Conservation (phyloP, 2,888 invertebrate species). For the Oligia fasciuncula region DNA sequence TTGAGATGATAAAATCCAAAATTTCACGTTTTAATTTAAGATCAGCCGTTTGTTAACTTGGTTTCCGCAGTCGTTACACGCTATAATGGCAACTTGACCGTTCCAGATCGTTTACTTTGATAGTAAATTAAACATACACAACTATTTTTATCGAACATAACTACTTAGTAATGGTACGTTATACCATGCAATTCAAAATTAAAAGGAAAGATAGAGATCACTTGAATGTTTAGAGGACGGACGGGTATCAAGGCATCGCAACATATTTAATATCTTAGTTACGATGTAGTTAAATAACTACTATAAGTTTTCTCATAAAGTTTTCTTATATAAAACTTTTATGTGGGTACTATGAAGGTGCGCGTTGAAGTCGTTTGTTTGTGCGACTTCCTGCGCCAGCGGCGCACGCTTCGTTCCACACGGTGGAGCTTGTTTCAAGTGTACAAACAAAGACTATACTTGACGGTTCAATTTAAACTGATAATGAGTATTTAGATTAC, state of each 20-base stretch:
- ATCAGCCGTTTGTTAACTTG: not conserved
- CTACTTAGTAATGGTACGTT: conserved; percentile 25
- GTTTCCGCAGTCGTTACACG: not conserved
- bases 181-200: conserved; percentile 12
- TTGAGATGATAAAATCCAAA: not conserved
- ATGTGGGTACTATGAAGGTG: conserved; percentile 36
- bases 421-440: conserved; percentile 48
- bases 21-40: not conserved
- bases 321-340: conserved; percentile 17
- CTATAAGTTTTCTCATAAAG: not conserved
- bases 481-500: conserved; percentile 9
- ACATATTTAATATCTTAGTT: conserved; percentile 16
- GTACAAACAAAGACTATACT: conserved; percentile 38
- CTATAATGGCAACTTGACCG: conserved; percentile 5
- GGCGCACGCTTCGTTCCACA: conserved; percentile 74
- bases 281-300: conserved; percentile 18
- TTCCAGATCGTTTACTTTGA: conserved; percentile 37
- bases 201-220: conserved; percentile 34
- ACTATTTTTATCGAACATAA: conserved; percentile 14
- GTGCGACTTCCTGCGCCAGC: conserved; percentile 70
- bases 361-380: conserved; percentile 60
- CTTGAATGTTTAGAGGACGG: conserved; percentile 35
- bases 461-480: conserved; percentile 44
- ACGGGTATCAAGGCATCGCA: conserved; percentile 2
- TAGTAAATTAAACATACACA: conserved; percentile 29